phyloP scores from a whole-genome alignment of 2,888 invertebrate species.

The Tetanocera ferruginea region DNA sequence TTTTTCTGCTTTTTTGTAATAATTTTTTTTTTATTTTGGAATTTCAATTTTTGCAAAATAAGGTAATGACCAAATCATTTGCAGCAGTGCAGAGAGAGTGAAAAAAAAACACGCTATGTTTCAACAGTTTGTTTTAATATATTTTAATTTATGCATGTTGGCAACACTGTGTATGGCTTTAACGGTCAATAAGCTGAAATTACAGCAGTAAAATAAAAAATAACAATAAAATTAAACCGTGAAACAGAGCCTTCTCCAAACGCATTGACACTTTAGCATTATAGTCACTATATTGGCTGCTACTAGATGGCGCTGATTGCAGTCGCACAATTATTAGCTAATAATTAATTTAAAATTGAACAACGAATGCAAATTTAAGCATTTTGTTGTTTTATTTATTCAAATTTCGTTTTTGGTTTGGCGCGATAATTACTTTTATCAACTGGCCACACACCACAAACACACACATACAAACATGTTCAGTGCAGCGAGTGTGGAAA shows the following conservation, averaged over 20 bases:
- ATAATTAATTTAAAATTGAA: constrained; percentile 39
- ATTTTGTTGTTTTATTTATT: constrained; percentile 42
- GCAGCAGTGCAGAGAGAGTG: not conserved
- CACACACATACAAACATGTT: not conserved
- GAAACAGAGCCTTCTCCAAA: not conserved
- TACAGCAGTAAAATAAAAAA: not conserved
- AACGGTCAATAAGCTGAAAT: constrained; percentile 24
- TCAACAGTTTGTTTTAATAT: constrained; percentile 23
- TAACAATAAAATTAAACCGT: not conserved
- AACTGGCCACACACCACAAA: constrained; percentile 20
- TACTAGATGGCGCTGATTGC: constrained; percentile 8
- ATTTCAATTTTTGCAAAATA: constrained; percentile 2
- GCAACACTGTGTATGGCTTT: not conserved
- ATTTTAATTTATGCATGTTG: constrained; percentile 6
- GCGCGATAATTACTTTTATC: constrained; percentile 64
- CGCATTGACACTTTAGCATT: not conserved
- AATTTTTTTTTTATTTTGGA: constrained; percentile 21
- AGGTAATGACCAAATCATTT: constrained; percentile 64
- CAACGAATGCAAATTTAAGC: constrained; percentile 10
- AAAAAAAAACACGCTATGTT: constrained; percentile 7
- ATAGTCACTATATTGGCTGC: not conserved
- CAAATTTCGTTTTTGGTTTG: not conserved
- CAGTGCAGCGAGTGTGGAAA: constrained; percentile 16
- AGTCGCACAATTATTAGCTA: constrained; percentile 41
- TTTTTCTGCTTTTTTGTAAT: constrained; percentile 42